A percentile compares a stretch with the other conserved stretches of the same genome.
Evolutionary conservation across 2,888 invertebrate genomes (phyloP).

Genomic region (Melanchra persicariae): DNA sequence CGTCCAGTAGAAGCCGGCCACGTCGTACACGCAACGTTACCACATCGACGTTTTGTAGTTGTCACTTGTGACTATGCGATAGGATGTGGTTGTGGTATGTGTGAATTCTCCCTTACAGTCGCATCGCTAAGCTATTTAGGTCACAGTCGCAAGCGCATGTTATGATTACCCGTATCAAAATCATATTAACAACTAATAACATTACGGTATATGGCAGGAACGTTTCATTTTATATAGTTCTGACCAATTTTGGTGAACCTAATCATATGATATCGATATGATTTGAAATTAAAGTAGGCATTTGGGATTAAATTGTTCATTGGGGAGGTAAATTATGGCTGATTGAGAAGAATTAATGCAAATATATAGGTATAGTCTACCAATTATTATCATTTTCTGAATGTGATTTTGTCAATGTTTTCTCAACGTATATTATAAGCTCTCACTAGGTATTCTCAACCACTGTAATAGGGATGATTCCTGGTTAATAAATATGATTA

Average conservation of each 20-base stretch:
- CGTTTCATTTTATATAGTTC: neutral
- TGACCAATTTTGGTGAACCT: slow-evolving; percentile 16
- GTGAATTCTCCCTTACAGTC: neutral
- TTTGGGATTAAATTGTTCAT: slow-evolving; percentile 3
- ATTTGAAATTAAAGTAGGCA: neutral
- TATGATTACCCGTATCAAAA: slow-evolving; percentile 29
- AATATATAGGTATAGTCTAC: neutral
- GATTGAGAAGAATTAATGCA: neutral
- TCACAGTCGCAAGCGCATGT: slow-evolving; percentile 35
- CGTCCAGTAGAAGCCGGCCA: too few species aligned
- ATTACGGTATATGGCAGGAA: neutral
- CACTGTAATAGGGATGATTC: too few species aligned
- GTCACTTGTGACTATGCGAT: too few species aligned
- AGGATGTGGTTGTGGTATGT: too few species aligned
- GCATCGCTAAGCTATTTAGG: slow-evolving; percentile 41
- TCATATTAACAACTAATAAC: slow-evolving; percentile 32
- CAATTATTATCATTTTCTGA: too few species aligned
- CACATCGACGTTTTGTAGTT: too few species aligned
- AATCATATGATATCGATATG: neutral
- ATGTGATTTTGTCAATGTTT: too few species aligned
- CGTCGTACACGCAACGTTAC: too few species aligned
- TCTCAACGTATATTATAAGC: too few species aligned
- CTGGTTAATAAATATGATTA: too few species aligned
- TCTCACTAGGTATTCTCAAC: too few species aligned
- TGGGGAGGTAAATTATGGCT: neutral